phyloP scores from a whole-genome alignment of 64 coral and sea anemone species.

The Hydrozoanthus tunicans region DNA sequence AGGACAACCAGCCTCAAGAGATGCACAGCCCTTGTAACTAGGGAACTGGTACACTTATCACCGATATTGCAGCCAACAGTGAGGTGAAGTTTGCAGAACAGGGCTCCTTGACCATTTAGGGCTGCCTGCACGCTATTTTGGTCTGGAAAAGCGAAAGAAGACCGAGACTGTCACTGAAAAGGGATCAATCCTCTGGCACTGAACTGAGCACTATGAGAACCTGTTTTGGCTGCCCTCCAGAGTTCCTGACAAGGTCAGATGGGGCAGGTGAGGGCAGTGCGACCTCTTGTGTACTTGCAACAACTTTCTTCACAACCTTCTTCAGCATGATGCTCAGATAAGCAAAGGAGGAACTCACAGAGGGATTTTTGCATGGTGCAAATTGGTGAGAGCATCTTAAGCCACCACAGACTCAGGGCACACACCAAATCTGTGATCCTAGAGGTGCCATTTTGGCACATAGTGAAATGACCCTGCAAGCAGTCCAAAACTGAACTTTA shows the following conservation, averaged over 20 bases:
- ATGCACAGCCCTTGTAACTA: background rate
- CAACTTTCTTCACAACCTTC: constrained; percentile 36
- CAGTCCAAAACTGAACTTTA: background rate
- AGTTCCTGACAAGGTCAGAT: background rate
- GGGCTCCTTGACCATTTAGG: background rate
- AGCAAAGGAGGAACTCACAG: constrained; percentile 44
- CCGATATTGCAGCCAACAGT: background rate
- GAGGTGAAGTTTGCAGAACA: too few relatives aligned
- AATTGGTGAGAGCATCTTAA: constrained; percentile 20
- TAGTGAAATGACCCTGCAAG: background rate
- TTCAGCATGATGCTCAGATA: constrained; percentile 55
- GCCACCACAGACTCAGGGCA: background rate
- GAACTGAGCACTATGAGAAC: constrained; percentile 1
- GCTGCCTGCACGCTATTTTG: background rate
- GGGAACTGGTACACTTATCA: too few relatives aligned
- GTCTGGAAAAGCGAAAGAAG: background rate
- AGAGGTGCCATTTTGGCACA: background rate
- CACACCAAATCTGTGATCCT: constrained; percentile 17
- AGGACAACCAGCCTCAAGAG: background rate
- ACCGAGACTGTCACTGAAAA: constrained; percentile 8
- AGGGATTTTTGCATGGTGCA: constrained; percentile 32
- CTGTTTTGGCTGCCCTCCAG: background rate
- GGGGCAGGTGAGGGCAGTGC: constrained; percentile 6
- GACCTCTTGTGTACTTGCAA: constrained; percentile 2
- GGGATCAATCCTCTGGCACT: constrained; percentile 23